Percentiles rank a stretch among this genome's conserved stretches.
Evolutionary conservation across 2,888 invertebrate genomes (phyloP).

Genomic region (Eucera pruinosa): DNA sequence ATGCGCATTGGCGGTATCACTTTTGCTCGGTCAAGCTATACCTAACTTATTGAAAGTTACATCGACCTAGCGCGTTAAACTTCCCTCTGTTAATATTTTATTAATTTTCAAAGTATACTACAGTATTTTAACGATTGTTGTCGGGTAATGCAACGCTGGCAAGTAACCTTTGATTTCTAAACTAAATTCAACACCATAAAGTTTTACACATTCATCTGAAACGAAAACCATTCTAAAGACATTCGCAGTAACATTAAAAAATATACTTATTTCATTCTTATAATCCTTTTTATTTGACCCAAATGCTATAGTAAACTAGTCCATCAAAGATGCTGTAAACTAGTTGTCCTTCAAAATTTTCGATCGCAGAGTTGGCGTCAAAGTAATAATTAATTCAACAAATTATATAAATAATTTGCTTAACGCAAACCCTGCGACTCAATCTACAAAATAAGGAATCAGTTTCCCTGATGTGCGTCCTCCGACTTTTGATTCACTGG

Average conservation of each 20-base stretch:
- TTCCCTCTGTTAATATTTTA: not conserved
- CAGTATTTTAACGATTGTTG: not conserved
- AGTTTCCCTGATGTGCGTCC: slow-evolving; percentile 55
- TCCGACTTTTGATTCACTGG: slow-evolving; percentile 55
- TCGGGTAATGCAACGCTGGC: slow-evolving; percentile 4
- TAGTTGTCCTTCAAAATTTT: not conserved
- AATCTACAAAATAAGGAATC: slow-evolving; percentile 47
- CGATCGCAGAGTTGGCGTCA: slow-evolving; percentile 9
- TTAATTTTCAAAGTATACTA: not conserved
- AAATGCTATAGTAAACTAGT: slow-evolving; percentile 20
- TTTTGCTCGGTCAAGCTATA: no score
- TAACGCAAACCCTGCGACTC: slow-evolving; percentile 27
- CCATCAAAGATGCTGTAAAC: slow-evolving; percentile 13
- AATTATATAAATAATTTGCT: no score
- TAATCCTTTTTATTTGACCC: slow-evolving; percentile 14
- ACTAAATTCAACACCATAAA: slow-evolving; percentile 20
- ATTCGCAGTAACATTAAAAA: slow-evolving; percentile 36
- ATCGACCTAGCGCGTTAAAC: not conserved
- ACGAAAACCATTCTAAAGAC: slow-evolving; percentile 32
- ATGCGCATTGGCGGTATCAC: no score
- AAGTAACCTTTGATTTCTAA: slow-evolving; percentile 4
- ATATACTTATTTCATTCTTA: slow-evolving; percentile 33
- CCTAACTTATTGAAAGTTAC: slow-evolving; percentile 3
- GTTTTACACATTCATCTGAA: slow-evolving; percentile 14
- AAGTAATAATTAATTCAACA: no score